Base-by-base conservation (phyloP, 2,797 vertebrate genomes). In the Morus bassanus region DNA sequence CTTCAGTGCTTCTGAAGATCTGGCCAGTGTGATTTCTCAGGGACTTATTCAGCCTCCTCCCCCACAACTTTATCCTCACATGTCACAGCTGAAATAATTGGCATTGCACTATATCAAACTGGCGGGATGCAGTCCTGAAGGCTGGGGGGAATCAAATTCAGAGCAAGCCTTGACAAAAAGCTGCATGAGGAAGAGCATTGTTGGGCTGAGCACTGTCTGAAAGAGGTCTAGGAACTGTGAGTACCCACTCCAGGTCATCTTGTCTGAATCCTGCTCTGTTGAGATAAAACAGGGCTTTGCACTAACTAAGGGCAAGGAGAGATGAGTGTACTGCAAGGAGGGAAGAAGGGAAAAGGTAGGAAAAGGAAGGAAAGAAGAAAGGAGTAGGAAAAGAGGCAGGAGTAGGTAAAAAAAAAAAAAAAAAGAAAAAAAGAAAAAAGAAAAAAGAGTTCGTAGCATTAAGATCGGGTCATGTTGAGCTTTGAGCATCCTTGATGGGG, bases 11-110 rank as follows among this genome's bases (percentile, higher is more conserved):
- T 88, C 90, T 94, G 93, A 93, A 93, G 89, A 94, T 95, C 74
- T 94, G 83, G 77, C 77, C 51, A 80, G 63, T 84, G 63, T 69
- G 78, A 93, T 96, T 97, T 96, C 92, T 91, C 76, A 57, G 76
- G 51, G 87, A 61, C 79, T 88, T 83, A 84, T 63, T 84, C 67
- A 88, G 46, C 87, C 39, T 91, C 77, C 82, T 93, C 73, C 85
- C 80, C 89, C 93, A 67, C 89, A 95, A 93, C 87, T 94, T 91
- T 81, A 97, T 97, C 89, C 87, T 92, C 82, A 63, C 72, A 63
- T 93, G 91, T 89, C 92, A 91, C 61, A 88, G 73, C 65, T 91
- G 65, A 97, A 96, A 92, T 96, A 96, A 96, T 95, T 97, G 95
- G 91, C 69, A 72, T 85, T 73, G 69, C 89, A 91, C 22, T 92